Evolutionary conservation across 2,797 vertebrate species (phyloP), one percentile per base, ranked within the genome.

Genomic region (Sebastes oblongus): DNA sequence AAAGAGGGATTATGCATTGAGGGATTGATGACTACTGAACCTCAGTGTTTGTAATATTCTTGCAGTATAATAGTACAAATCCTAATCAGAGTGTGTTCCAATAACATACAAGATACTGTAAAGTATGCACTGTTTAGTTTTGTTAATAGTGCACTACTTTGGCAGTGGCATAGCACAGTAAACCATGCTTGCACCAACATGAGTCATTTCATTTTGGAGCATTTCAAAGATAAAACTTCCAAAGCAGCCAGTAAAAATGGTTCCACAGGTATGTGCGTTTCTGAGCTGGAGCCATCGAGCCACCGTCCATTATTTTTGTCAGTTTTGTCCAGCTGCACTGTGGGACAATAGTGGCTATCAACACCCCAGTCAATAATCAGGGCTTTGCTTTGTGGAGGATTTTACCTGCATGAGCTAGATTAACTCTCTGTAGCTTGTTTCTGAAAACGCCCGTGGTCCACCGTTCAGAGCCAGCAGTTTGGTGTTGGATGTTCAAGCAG

Each of bases 401-500:
- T 75, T 72, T 75, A 62, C 52, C 74, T 34, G 70, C 27, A 22
- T 42, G 79, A 60, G 24, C 30, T 50, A 68, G 84, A 82, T 72
- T 16, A 39, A 62, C 50, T 74, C 16, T 5, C 66, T 20, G 10
- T 20, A 14, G 18, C 27, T 55, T 25, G 34, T 68, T 46, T 58
- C 18, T 46, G 55, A 76, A 85, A 66, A 50, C 27, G 8, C 20
- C 11, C 13, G 20, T 25, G 66, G 9, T 77, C 32, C 4, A 8
- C 5, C 13, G 50, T 56, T 65, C 14, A 64, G 76, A 64, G 36
- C 42, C 62, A 20, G 68, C 30, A 1, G 72, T 74, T 73, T 8
- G 25, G 30, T 39, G 46, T 50, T 65, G 61, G 58, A 55, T 85
- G 86, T 88, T 86, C 68, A 25, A 58, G 39, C 79, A 46, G 70